phyloP scores from a whole-genome alignment of 2,888 invertebrate genomes.

The Andrena marginata region DNA sequence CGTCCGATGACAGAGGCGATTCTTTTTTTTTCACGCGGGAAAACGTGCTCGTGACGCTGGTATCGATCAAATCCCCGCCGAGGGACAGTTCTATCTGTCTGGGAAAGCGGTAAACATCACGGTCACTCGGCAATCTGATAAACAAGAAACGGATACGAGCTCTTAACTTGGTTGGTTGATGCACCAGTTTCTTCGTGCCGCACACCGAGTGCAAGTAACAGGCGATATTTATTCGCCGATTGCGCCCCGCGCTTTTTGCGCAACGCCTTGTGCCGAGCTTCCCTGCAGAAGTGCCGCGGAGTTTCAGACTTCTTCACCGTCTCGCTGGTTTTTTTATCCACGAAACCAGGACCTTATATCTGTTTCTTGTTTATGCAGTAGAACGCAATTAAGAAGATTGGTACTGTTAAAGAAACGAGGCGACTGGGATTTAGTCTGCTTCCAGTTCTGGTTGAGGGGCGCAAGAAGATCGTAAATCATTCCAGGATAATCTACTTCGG shows the following conservation, averaged over 20 bases:
- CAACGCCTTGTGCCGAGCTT: background rate
- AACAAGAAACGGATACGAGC: conserved; percentile 38
- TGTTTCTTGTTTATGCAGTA: conserved; percentile 36
- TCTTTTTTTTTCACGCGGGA: background rate
- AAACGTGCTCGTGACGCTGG: background rate
- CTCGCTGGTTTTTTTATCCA: background rate
- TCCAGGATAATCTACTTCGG: background rate
- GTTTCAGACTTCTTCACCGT: conserved; percentile 10
- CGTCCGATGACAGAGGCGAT: background rate
- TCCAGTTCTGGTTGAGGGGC: background rate
- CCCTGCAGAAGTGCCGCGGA: background rate
- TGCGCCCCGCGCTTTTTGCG: conserved; percentile 12
- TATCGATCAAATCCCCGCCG: background rate
- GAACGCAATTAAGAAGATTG: conserved; percentile 50
- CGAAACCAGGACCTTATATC: background rate
- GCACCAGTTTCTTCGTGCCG: conserved; percentile 3
- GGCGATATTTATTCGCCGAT: conserved; percentile 32
- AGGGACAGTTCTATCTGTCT: background rate
- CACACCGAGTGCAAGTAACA: conserved; percentile 20
- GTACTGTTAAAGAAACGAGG: conserved; percentile 21
- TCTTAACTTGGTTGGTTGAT: background rate
- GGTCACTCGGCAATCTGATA: conserved; percentile 3
- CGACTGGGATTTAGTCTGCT: background rate
- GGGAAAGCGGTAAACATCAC: conserved; percentile 25
- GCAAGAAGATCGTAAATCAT: conserved; percentile 40